Conservation (phyloP, 1,140 invertebrate species). For the Colletes latitarsis region DNA sequence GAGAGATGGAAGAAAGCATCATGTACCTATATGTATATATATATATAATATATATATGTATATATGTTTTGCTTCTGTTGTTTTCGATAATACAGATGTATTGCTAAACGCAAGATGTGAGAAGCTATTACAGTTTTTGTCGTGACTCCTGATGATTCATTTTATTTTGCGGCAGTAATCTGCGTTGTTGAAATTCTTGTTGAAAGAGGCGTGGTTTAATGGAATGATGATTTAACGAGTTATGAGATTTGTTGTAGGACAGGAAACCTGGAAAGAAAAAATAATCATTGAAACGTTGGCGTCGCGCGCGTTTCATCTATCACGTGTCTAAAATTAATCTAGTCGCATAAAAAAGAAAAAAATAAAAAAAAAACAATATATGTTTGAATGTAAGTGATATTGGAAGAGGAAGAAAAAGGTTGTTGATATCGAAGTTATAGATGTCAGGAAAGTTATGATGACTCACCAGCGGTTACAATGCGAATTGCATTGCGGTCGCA, state of each 20-base stretch:
- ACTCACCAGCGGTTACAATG: conserved; percentile 81
- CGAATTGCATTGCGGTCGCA: conserved; percentile 77
- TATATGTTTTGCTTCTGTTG: conserved; percentile 50
- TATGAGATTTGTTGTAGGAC: conserved; percentile 75
- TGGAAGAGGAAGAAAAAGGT: conserved; percentile 41
- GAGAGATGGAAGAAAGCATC: conserved; percentile 58
- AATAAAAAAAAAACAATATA: neutral
- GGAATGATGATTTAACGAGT: conserved; percentile 79
- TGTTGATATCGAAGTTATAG: conserved; percentile 31
- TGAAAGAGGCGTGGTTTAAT: conserved; percentile 75
- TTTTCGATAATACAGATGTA: conserved; percentile 56
- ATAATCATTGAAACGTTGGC: conserved; percentile 32
- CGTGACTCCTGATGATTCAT: conserved; percentile 66
- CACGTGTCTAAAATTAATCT: conserved; percentile 3
- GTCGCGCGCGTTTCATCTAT: conserved; percentile 19
- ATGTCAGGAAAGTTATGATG: conserved; percentile 62
- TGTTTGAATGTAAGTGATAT: conserved; percentile 11
- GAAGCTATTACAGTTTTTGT: conserved; percentile 69
- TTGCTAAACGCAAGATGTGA: conserved; percentile 61
- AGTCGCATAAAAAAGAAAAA: neutral
- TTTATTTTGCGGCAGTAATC: conserved; percentile 72
- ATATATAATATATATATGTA: conserved; percentile 53
- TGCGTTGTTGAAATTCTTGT: conserved; percentile 73
- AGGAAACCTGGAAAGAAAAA: conserved; percentile 72
- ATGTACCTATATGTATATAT: conserved; percentile 49